These are phyloP conservation scores for Enteromius anoplus DNA, from an alignment of 2,797 vertebrate species.

Conservation along the genomic window DNA sequence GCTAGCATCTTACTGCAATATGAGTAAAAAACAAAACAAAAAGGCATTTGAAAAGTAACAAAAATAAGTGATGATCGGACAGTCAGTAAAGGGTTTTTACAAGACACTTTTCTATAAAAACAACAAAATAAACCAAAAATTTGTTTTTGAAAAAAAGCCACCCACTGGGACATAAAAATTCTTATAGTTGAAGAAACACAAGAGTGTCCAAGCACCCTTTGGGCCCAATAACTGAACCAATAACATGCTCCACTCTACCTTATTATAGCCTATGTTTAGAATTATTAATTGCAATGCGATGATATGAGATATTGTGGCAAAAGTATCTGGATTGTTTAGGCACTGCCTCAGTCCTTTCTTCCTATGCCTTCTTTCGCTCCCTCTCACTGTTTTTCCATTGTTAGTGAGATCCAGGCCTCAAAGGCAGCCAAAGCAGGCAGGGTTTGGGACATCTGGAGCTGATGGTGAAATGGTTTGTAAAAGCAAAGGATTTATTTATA, in stretches of 20 bases:
- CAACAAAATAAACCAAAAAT: neutral
- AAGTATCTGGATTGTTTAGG: constrained; percentile 42
- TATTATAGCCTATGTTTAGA: neutral
- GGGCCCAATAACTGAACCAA: neutral
- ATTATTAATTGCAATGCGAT: neutral
- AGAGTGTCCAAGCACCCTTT: neutral
- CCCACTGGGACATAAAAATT: neutral
- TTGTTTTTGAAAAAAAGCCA: neutral
- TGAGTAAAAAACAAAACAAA: too few species aligned
- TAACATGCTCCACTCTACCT: neutral
- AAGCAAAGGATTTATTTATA: constrained; percentile 21
- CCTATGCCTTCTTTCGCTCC: constrained; percentile 49
- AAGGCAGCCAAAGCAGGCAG: constrained; percentile 65
- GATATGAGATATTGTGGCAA: constrained; percentile 10
- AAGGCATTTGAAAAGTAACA: constrained; percentile 1
- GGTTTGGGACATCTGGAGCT: constrained; percentile 68
- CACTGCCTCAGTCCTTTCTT: constrained; percentile 44
- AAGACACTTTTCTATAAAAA: neutral
- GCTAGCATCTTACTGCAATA: neutral
- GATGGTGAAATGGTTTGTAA: constrained; percentile 58
- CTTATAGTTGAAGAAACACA: neutral
- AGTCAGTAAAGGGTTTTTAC: neutral
- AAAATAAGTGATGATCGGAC: constrained; percentile 3
- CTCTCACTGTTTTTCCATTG: constrained; percentile 64
- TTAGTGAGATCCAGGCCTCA: constrained; percentile 70